Percentiles rank a stretch among this genome's conserved stretches.
These are phyloP conservation scores for Calosoma granatense DNA, from an alignment of 1,140 invertebrate genomes.

Conservation along the genomic window DNA sequence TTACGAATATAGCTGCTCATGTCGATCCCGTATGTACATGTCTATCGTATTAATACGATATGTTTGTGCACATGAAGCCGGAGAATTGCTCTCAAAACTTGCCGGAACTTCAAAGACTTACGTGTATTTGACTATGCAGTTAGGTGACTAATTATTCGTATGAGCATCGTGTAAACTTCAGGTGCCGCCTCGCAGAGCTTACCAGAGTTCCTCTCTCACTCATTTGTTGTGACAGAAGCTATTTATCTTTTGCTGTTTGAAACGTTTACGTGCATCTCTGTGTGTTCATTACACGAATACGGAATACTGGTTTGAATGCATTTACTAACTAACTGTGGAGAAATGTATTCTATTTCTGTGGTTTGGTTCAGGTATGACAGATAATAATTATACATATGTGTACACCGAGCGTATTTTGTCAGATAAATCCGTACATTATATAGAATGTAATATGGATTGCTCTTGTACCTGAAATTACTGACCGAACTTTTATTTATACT, in stretches of 20 bases:
- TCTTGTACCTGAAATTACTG: too few relatives aligned
- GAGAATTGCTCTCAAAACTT: too few relatives aligned
- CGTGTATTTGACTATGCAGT: neutral
- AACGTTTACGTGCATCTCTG: neutral
- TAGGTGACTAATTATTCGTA: neutral
- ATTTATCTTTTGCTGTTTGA: neutral
- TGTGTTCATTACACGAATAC: neutral
- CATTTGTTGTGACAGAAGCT: neutral
- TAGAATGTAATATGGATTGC: too few relatives aligned
- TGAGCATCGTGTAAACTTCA: neutral
- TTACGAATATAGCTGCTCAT: too few relatives aligned
- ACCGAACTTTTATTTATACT: too few relatives aligned
- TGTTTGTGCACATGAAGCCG: too few relatives aligned
- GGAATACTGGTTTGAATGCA: neutral
- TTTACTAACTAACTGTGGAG: neutral
- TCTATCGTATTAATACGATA: too few relatives aligned
- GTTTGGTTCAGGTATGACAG: too few relatives aligned
- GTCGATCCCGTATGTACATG: too few relatives aligned
- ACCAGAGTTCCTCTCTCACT: neutral
- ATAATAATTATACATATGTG: too few relatives aligned
- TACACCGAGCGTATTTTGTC: too few relatives aligned
- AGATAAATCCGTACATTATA: too few relatives aligned
- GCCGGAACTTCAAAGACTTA: neutral
- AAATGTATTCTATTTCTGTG: neutral
- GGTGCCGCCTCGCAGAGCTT: neutral